Conservation (phyloP, 2,797 vertebrate genomes). For the Glossophaga mutica region DNA sequence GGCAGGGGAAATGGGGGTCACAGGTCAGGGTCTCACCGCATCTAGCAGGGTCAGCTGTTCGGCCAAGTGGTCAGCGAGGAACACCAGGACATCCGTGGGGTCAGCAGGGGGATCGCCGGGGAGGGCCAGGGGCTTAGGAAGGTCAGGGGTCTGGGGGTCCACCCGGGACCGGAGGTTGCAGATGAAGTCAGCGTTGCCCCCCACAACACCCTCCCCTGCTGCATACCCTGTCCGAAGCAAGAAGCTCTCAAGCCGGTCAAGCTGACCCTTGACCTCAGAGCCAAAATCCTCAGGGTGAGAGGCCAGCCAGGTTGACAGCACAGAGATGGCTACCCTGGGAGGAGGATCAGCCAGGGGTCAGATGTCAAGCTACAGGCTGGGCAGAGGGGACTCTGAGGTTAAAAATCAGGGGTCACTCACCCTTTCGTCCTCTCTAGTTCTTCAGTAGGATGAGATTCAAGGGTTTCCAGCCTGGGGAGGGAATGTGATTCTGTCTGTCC, state of each 20-base stretch:
- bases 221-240: conserved; percentile 79
- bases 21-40: conserved; percentile 84
- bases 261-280: conserved; percentile 83
- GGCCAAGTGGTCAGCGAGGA: conserved; percentile 87
- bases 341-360: conserved; percentile 34
- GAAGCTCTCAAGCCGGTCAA: conserved; percentile 85
- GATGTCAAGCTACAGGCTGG: background rate
- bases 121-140: conserved; percentile 69
- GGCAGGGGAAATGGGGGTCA: background rate
- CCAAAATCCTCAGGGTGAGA: conserved; percentile 91
- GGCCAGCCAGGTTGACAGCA: conserved; percentile 89
- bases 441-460: conserved; percentile 34
- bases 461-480: conserved; percentile 63
- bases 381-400: background rate
- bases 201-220: conserved; percentile 69
- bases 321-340: conserved; percentile 86
- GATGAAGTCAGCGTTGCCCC: conserved; percentile 65
- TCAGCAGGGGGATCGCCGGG: conserved; percentile 81
- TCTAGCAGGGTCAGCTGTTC: conserved; percentile 93
- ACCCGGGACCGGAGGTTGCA: conserved; percentile 69
- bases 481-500: background rate
- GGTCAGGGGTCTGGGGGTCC: conserved; percentile 68
- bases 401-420: conserved; percentile 53
- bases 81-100: conserved; percentile 88
- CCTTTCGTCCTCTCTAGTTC: conserved; percentile 68